Evolutionary conservation across 2,888 invertebrate genomes (phyloP).

Genomic region (Clivina fossor): DNA sequence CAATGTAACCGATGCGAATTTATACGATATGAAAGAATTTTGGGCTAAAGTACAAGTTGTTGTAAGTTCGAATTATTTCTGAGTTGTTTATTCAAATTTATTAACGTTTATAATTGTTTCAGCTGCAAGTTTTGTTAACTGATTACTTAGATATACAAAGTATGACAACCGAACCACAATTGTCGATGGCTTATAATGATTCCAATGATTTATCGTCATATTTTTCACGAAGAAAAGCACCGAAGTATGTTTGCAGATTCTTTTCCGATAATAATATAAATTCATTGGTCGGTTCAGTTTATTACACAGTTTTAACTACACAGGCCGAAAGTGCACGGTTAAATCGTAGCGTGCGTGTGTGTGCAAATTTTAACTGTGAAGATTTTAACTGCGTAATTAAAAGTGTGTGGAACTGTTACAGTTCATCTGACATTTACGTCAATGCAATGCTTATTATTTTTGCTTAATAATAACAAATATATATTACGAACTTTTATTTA

Average conservation of each 20-base stretch:
- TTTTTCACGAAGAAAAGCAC: conserved; percentile 57
- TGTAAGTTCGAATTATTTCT: too few relatives aligned
- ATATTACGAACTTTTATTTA: too few relatives aligned
- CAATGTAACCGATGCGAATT: conserved; percentile 58
- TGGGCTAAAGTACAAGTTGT: conserved; percentile 90
- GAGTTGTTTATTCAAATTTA: conserved; percentile 28
- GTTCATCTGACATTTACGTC: too few relatives aligned
- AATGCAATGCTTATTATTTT: too few relatives aligned
- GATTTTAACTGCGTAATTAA: too few relatives aligned
- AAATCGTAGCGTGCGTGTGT: too few relatives aligned
- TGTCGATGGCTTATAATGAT: conserved; percentile 46
- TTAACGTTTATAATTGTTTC: conserved; percentile 38
- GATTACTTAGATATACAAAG: conserved; percentile 88
- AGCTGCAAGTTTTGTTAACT: conserved; percentile 80
- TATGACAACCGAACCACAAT: conserved; percentile 64
- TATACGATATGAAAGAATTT: conserved; percentile 76
- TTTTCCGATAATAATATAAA: conserved; percentile 17
- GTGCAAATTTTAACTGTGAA: too few relatives aligned
- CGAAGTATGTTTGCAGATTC: conserved; percentile 48
- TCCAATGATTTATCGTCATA: conserved; percentile 60
- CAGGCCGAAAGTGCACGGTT: too few relatives aligned
- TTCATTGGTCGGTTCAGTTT: too few relatives aligned
- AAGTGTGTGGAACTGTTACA: too few relatives aligned
- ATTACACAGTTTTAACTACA: too few relatives aligned
- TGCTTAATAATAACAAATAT: too few relatives aligned